Evolutionary conservation across 2,888 invertebrate species (phyloP).

Genomic region (Eilema griseolum): DNA sequence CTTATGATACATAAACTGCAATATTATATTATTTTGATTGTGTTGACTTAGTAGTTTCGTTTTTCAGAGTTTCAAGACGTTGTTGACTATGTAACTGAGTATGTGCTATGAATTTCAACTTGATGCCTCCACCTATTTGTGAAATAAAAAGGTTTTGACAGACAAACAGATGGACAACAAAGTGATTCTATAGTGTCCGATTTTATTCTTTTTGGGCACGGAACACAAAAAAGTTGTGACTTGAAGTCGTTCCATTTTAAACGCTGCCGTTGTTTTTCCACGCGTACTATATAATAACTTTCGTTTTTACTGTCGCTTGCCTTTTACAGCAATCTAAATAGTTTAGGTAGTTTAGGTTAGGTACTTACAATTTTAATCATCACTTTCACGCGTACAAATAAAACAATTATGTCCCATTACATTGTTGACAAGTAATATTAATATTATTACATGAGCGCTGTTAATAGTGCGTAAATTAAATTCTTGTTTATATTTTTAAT

Average conservation of each 20-base stretch:
- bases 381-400: conserved; percentile 53
- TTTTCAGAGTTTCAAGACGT: too few species aligned
- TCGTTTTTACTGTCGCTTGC: conserved; percentile 35
- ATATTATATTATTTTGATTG: too few species aligned
- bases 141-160: too few species aligned
- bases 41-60: too few species aligned
- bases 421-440: conserved; percentile 26
- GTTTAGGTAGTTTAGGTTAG: conserved; percentile 23
- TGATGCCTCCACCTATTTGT: too few species aligned
- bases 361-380: conserved; percentile 51
- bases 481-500: background rate
- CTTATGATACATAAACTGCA: too few species aligned
- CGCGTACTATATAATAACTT: conserved; percentile 37
- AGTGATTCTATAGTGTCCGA: too few species aligned
- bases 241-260: conserved; percentile 29
- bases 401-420: conserved; percentile 47
- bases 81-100: too few species aligned
- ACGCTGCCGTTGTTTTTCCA: conserved; percentile 5
- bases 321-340: conserved; percentile 40
- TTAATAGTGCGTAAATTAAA: background rate
- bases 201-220: too few species aligned
- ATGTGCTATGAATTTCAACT: too few species aligned
- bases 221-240: too few species aligned
- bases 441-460: conserved; percentile 1
- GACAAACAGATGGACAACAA: too few species aligned